These are phyloP conservation scores for Ectropis crepuscularia DNA, from an alignment of 2,888 invertebrate genomes.

Conservation along the genomic window DNA sequence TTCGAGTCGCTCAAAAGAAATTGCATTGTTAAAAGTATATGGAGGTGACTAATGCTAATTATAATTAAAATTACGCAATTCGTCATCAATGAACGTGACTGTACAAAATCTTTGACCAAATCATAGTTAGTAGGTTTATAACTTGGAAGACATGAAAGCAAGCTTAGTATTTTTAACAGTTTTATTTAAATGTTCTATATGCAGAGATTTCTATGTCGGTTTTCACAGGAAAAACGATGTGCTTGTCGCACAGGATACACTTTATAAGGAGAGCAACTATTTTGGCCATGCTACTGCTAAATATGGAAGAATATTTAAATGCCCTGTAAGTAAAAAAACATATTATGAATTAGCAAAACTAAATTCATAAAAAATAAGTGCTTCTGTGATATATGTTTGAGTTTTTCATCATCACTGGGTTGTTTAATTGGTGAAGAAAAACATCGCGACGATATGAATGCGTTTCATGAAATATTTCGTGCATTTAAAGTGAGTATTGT, in stretches of 20 bases:
- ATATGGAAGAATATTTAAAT: constrained; percentile 68
- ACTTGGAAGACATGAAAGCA: constrained; percentile 24
- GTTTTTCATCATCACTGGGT: too few species aligned
- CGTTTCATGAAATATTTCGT: too few species aligned
- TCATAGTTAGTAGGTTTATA: not conserved
- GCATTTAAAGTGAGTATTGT: too few species aligned
- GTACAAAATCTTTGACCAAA: not conserved
- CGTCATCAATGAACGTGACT: not conserved
- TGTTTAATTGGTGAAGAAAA: too few species aligned
- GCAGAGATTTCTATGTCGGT: constrained; percentile 67
- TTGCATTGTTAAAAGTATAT: too few species aligned
- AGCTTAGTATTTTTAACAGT: constrained; percentile 32
- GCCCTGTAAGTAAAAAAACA: constrained; percentile 57
- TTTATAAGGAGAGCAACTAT: constrained; percentile 58
- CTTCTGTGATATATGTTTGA: too few species aligned
- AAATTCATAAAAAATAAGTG: not conserved
- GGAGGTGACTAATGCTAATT: too few species aligned
- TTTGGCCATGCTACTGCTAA: constrained; percentile 52
- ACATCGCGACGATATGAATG: too few species aligned
- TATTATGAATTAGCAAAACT: not conserved
- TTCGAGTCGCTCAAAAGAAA: too few species aligned
- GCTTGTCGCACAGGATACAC: constrained; percentile 64
- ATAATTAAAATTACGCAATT: not conserved
- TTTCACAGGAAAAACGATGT: constrained; percentile 69
- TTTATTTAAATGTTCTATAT: constrained; percentile 39